A percentile compares a stretch with the other conserved stretches of the same genome.
Conservation (phyloP, 64 coral and sea anemone species). For the Stichodactyla mertensii region DNA sequence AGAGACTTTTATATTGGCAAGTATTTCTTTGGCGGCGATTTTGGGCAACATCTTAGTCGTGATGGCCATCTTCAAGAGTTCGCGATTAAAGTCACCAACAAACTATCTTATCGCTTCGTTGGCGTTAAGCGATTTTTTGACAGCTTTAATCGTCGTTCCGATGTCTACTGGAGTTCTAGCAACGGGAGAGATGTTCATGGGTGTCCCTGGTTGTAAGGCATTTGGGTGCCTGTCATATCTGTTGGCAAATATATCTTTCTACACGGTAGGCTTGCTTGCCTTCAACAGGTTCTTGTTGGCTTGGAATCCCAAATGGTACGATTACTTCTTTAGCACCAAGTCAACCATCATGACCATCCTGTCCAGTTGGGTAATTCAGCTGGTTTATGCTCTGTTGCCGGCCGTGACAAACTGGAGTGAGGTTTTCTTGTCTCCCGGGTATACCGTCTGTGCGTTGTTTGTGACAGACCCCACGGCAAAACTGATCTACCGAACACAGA, state of each 20-base stretch:
- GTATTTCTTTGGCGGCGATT: not conserved
- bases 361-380: constrained; percentile 21
- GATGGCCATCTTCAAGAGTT: not conserved
- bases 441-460: not conserved
- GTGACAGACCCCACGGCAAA: constrained; percentile 5
- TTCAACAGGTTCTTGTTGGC: not conserved
- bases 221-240: constrained; percentile 3
- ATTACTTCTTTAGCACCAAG: constrained; percentile 1
- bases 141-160: constrained; percentile 11
- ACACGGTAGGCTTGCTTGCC: constrained; percentile 12
- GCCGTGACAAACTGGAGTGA: constrained; percentile 8
- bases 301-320: not conserved
- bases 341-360: constrained; percentile 1
- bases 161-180: constrained; percentile 28
- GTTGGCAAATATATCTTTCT: not conserved
- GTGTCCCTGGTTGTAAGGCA: not conserved
- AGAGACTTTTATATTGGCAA: not conserved
- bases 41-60: constrained; percentile 7
- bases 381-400: constrained; percentile 12
- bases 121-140: not conserved
- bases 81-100: not conserved
- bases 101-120: not conserved
- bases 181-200: constrained; percentile 20
- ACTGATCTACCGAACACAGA: constrained; percentile 6
- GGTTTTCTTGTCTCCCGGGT: not conserved